phyloP scores from a whole-genome alignment of 2,797 vertebrate genomes.

The Mus spretus region DNA sequence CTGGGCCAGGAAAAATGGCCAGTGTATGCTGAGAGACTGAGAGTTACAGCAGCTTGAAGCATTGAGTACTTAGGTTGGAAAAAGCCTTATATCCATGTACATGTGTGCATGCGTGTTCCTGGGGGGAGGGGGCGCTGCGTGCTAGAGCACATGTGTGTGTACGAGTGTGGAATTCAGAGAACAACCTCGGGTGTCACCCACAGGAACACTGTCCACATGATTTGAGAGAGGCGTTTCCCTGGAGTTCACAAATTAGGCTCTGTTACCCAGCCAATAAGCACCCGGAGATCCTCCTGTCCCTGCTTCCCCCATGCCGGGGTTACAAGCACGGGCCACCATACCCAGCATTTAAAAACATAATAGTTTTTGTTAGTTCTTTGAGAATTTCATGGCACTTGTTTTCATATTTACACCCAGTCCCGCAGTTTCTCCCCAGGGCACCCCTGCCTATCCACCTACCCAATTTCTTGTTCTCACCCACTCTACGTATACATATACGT shows the following conservation, averaged over 20 bases:
- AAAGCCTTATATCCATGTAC: background rate
- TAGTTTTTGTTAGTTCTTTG: background rate
- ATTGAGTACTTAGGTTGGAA: background rate
- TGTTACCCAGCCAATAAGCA: too few species aligned
- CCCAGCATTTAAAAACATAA: background rate
- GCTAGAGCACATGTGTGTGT: background rate
- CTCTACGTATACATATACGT: too few species aligned
- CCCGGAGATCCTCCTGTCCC: background rate
- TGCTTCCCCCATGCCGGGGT: background rate
- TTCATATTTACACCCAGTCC: background rate
- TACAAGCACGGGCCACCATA: background rate
- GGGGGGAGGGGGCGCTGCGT: background rate
- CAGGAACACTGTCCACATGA: background rate
- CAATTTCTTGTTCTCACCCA: background rate
- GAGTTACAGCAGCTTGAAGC: background rate
- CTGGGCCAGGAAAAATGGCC: background rate
- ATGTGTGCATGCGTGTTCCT: background rate
- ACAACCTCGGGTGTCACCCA: background rate
- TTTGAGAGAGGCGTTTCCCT: background rate
- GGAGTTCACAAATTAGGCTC: background rate
- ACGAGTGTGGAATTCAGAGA: background rate
- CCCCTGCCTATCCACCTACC: background rate
- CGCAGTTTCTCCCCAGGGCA: background rate
- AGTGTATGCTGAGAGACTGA: background rate
- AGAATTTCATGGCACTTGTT: background rate